Conservation (phyloP, 2,113 vertebrate species). For the Xenopus laevis region DNA sequence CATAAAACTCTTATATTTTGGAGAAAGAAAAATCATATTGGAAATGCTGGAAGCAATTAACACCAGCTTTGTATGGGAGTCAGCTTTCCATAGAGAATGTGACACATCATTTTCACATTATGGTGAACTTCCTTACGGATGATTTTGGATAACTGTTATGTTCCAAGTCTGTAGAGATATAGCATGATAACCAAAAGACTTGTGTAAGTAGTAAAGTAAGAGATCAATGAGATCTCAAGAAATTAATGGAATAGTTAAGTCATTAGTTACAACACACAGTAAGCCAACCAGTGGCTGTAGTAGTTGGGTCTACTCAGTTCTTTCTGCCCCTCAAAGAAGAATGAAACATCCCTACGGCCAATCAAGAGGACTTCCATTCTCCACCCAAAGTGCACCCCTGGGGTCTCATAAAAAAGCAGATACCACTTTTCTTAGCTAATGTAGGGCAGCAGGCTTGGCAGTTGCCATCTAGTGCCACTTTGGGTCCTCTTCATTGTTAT, state of each 20-base stretch:
- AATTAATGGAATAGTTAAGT: background rate
- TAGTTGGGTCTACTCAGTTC: background rate
- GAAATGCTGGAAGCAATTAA: slow-evolving; percentile 30
- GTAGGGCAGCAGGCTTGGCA: too few relatives aligned
- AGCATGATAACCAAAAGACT: slow-evolving; percentile 7
- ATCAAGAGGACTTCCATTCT: too few relatives aligned
- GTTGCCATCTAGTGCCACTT: too few relatives aligned
- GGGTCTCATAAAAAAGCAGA: too few relatives aligned
- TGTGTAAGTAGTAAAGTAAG: background rate
- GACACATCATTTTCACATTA: slow-evolving; percentile 33
- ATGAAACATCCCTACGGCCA: too few relatives aligned
- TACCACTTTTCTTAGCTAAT: too few relatives aligned
- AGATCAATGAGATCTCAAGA: background rate
- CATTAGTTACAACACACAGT: background rate
- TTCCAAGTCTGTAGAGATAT: slow-evolving; percentile 6
- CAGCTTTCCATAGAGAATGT: slow-evolving; percentile 2
- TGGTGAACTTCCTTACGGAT: background rate
- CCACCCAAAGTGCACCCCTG: too few relatives aligned
- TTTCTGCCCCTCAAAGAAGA: too few relatives aligned
- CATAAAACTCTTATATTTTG: background rate
- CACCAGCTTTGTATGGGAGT: slow-evolving; percentile 24
- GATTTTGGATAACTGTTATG: background rate
- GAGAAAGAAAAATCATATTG: background rate
- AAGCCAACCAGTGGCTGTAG: background rate
- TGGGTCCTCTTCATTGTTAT: background rate